These are phyloP conservation scores for Mayetiola destructor DNA, from an alignment of 2,888 invertebrate genomes.

Conservation along the genomic window DNA sequence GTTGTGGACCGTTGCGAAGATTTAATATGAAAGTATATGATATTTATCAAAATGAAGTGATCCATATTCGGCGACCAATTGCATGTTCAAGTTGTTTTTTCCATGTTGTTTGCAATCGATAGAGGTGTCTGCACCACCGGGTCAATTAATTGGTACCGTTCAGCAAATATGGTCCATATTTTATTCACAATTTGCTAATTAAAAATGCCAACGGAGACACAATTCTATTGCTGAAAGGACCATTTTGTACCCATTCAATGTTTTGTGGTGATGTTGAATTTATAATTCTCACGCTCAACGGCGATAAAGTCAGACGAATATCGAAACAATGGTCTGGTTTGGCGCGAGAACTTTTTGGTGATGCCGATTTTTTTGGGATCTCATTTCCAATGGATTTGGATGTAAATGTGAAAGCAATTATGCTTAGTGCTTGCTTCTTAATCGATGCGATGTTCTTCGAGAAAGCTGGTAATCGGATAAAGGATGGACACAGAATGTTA, in stretches of 20 bases:
- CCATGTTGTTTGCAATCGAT: conserved; percentile 73
- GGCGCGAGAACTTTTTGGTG: conserved; percentile 66
- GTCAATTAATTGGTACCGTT: conserved; percentile 52
- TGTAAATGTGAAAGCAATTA: conserved; percentile 65
- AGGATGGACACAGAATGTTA: conserved; percentile 45
- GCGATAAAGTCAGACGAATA: conserved; percentile 68
- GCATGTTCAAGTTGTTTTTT: conserved; percentile 73
- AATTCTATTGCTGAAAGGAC: conserved; percentile 67
- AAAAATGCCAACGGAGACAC: conserved; percentile 59
- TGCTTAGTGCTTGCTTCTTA: conserved; percentile 64
- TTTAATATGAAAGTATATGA: conserved; percentile 82
- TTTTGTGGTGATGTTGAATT: conserved; percentile 70
- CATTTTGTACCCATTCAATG: conserved; percentile 59
- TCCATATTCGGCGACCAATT: conserved; percentile 67
- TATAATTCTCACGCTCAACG: conserved; percentile 60
- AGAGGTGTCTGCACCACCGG: conserved; percentile 62
- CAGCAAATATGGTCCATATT: conserved; percentile 65
- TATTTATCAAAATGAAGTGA: conserved; percentile 66
- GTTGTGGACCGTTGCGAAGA: conserved; percentile 65
- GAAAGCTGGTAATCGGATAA: conserved; percentile 47
- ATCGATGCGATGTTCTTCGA: conserved; percentile 81
- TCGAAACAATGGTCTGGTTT: conserved; percentile 83
- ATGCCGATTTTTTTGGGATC: conserved; percentile 78
- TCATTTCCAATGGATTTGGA: conserved; percentile 81
- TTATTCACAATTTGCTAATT: conserved; percentile 55